phyloP scores from a whole-genome alignment of 35 echinoderm and acorn worm species.

The Hemicentrotus pulcherrimus region DNA sequence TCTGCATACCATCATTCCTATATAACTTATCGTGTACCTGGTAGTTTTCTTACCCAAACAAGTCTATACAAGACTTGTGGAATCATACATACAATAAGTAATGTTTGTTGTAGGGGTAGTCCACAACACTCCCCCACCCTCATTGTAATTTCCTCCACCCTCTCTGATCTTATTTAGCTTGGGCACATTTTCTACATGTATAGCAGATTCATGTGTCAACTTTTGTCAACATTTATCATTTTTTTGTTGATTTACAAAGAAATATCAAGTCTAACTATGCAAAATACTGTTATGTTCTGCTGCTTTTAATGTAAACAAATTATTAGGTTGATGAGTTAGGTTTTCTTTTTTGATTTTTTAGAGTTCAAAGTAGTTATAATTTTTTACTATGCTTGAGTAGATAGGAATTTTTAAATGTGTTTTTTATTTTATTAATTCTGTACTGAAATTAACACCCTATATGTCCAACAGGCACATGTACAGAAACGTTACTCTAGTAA shows the following conservation, averaged over 20 bases:
- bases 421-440: background rate
- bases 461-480: slow-evolving; percentile 21
- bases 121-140: background rate
- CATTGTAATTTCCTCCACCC: background rate
- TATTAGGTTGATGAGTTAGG: background rate
- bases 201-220: slow-evolving; percentile 24
- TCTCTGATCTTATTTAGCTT: background rate
- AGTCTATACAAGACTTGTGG: background rate
- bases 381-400: slow-evolving; percentile 43
- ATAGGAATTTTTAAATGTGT: slow-evolving; percentile 11
- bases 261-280: slow-evolving; percentile 54
- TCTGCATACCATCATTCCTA: background rate
- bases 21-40: slow-evolving; percentile 5
- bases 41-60: background rate
- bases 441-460: slow-evolving; percentile 46
- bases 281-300: slow-evolving; percentile 52
- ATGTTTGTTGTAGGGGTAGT: background rate
- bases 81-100: background rate
- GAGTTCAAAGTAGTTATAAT: background rate
- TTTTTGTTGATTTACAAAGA: slow-evolving; percentile 41
- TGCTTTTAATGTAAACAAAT: slow-evolving; percentile 24
- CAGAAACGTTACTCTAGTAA: background rate
- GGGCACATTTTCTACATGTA: background rate
- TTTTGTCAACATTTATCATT: background rate
- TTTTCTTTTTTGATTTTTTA: background rate